Conservation (phyloP, 30 jellyfish, hydroid and myxozoan genomes). For the Aurelia aurita region DNA sequence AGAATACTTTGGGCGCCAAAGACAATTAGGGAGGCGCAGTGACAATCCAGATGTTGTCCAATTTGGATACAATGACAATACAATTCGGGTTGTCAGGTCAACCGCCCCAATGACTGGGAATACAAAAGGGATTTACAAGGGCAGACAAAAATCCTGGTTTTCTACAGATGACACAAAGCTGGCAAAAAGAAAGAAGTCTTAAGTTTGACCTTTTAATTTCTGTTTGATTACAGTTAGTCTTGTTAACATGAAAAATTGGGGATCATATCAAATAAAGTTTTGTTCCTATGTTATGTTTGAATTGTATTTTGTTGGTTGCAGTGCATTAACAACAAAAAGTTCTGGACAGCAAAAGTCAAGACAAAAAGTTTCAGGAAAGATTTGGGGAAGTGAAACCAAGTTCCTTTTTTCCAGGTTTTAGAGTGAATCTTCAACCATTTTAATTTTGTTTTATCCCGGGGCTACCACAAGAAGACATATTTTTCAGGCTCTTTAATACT, state of each 20-base stretch:
- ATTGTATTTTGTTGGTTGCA: not conserved
- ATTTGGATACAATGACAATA: conserved; percentile 68
- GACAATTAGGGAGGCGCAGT: conserved; percentile 71
- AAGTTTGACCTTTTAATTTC: conserved; percentile 19
- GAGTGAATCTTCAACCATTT: not conserved
- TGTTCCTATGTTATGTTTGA: too few relatives aligned
- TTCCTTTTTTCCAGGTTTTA: too few relatives aligned
- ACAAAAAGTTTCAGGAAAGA: conserved; percentile 26
- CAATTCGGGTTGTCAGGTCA: conserved; percentile 69
- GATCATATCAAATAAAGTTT: too few relatives aligned
- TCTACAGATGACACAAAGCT: conserved; percentile 56
- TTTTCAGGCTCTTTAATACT: not conserved
- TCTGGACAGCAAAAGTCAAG: too few relatives aligned
- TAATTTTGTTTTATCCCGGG: too few relatives aligned
- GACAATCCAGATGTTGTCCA: conserved; percentile 68
- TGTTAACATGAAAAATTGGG: too few relatives aligned
- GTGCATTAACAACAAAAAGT: conserved; percentile 20
- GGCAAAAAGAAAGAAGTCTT: conserved; percentile 49
- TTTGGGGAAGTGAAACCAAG: conserved; percentile 20
- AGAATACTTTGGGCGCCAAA: conserved; percentile 72
- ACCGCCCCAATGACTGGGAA: conserved; percentile 73
- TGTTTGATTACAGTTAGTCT: not conserved
- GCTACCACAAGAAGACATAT: conserved; percentile 4
- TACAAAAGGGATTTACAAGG: conserved; percentile 54
- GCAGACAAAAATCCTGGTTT: conserved; percentile 58